A percentile compares a stretch with the other conserved stretches of the same genome.
phyloP scores from a whole-genome alignment of 64 coral and sea anemone species.

The Montipora capricornis region DNA sequence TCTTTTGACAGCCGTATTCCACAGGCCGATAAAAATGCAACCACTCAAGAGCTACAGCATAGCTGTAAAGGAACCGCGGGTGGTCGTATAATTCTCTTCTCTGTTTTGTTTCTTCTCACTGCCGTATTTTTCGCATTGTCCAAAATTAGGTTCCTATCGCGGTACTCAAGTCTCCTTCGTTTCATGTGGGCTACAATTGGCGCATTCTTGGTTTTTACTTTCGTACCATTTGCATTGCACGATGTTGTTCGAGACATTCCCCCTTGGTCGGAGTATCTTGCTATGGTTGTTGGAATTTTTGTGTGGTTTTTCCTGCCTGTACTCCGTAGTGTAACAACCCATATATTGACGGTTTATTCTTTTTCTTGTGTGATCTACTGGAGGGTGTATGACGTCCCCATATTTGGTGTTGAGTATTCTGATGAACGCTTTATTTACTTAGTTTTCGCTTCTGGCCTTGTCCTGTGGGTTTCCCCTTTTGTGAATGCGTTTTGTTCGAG shows the following conservation, averaged over 20 bases:
- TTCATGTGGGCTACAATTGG: neutral
- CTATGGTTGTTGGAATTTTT: slow-evolving; percentile 58
- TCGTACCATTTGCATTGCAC: slow-evolving; percentile 81
- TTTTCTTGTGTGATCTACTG: slow-evolving; percentile 8
- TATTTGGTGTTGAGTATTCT: neutral
- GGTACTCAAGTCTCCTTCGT: neutral
- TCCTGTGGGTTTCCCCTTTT: slow-evolving; percentile 57
- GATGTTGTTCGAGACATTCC: slow-evolving; percentile 61
- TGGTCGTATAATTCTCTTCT: neutral
- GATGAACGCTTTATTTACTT: slow-evolving; percentile 20
- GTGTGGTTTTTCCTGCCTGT: slow-evolving; percentile 73
- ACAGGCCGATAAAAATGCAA: neutral
- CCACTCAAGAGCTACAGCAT: neutral
- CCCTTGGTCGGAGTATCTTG: slow-evolving; percentile 32
- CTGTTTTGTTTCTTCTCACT: neutral
- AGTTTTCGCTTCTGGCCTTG: slow-evolving; percentile 60
- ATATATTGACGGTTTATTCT: slow-evolving; percentile 47
- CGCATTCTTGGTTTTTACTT: slow-evolving; percentile 4
- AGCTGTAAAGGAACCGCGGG: neutral
- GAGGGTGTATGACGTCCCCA: neutral
- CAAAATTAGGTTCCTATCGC: neutral
- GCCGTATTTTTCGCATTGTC: neutral
- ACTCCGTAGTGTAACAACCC: slow-evolving; percentile 48
- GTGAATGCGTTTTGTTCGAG: slow-evolving; percentile 47
- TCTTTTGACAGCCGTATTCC: neutral